These are phyloP conservation scores for Sycon ciliatum DNA, from an alignment of 37 sponge, comb jelly and placozoan genomes.

Conservation along the genomic window DNA sequence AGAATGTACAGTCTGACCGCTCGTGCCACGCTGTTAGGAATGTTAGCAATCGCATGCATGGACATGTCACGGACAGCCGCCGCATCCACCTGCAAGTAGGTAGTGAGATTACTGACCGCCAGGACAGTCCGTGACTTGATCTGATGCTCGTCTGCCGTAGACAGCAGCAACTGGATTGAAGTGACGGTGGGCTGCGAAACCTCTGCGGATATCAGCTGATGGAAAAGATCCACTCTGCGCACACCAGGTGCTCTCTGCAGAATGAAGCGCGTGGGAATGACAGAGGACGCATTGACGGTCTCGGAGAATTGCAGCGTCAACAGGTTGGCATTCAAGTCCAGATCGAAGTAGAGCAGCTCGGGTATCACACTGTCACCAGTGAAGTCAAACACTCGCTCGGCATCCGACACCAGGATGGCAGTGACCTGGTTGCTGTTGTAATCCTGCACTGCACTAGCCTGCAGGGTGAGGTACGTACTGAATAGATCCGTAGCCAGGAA, in stretches of 20 bases:
- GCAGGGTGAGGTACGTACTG: neutral
- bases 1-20: neutral
- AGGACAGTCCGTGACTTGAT: conserved; percentile 50
- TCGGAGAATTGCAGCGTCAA: conserved; percentile 75
- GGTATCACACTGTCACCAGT: conserved; percentile 44
- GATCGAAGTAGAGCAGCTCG: conserved; percentile 46
- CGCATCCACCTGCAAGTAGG: neutral
- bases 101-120: conserved; percentile 19
- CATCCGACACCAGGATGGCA: conserved; percentile 13
- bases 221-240: no score
- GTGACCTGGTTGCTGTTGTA: conserved; percentile 61
- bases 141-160: neutral
- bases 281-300: conserved; percentile 58
- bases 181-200: conserved; percentile 10
- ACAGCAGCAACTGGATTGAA: neutral
- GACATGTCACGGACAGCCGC: neutral
- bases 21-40: neutral
- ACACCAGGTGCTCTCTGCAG: conserved; percentile 24
- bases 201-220: conserved; percentile 1
- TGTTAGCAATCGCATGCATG: neutral
- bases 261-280: conserved; percentile 26
- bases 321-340: conserved; percentile 60
- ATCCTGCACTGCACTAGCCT: conserved; percentile 36
- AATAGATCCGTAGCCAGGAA: neutral
- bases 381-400: conserved; percentile 38